phyloP scores from a whole-genome alignment of 2,797 vertebrate species.

The Pipistrellus pygmaeus region DNA sequence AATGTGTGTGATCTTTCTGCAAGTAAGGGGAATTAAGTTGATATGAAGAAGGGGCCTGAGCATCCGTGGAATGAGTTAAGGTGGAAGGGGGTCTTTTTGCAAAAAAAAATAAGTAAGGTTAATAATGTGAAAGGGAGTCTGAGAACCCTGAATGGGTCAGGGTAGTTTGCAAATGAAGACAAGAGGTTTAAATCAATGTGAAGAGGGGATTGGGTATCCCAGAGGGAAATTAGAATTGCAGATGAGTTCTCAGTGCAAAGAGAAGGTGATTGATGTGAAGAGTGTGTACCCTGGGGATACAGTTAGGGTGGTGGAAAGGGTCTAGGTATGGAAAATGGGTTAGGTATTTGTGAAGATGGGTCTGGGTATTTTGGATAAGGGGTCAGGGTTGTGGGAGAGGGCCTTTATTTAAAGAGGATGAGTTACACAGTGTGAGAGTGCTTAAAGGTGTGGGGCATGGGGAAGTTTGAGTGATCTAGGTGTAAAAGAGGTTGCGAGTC shows the following conservation, averaged over 20 bases:
- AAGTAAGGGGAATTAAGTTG: not conserved
- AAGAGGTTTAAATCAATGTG: not conserved
- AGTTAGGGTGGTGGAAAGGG: not conserved
- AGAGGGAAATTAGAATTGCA: not conserved
- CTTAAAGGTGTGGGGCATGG: not conserved
- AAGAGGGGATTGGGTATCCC: not conserved
- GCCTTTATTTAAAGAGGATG: constrained; percentile 18
- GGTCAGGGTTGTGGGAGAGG: not conserved
- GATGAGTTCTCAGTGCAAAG: not conserved
- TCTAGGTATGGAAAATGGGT: not conserved
- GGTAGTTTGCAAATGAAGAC: not conserved
- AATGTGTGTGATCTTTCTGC: not conserved
- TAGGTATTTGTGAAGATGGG: constrained; percentile 10
- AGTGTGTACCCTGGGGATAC: not conserved
- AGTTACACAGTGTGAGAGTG: not conserved
- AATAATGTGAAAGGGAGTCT: not conserved
- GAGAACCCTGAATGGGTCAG: not conserved
- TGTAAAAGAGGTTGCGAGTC: not conserved
- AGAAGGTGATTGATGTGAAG: not conserved
- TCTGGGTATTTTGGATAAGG: not conserved
- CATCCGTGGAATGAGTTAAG: not conserved
- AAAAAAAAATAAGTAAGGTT: not conserved
- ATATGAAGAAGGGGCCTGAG: not conserved
- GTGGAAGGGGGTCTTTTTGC: not conserved
- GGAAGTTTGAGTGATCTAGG: not conserved